A percentile compares a stretch with the other conserved stretches of the same genome.
Evolutionary conservation across 2,113 vertebrate genomes (phyloP).

Genomic region (Carassius carassius): DNA sequence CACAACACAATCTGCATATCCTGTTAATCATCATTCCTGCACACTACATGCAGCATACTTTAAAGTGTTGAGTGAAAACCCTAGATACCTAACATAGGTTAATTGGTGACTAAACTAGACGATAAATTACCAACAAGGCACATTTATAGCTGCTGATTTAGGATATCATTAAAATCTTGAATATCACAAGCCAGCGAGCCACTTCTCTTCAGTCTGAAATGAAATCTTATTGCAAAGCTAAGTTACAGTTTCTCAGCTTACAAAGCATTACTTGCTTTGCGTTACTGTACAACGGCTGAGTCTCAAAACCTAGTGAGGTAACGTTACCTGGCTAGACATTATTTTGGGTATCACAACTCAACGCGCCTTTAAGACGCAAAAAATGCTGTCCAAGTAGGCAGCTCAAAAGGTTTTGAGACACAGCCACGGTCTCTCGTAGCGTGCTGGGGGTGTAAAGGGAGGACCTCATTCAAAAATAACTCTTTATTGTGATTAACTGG

Average conservation of each 20-base stretch:
- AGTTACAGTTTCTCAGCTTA: slow-evolving; percentile 19
- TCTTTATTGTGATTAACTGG: not conserved
- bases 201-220: not conserved
- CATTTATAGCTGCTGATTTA: not conserved
- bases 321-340: not conserved
- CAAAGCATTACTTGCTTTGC: slow-evolving; percentile 17
- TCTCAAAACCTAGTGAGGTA: not conserved
- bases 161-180: slow-evolving; percentile 2
- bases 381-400: slow-evolving; percentile 5
- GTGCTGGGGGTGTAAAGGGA: not conserved
- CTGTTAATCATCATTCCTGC: not conserved
- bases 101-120: slow-evolving; percentile 26
- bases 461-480: not conserved
- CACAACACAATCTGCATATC: not conserved
- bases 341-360: not conserved
- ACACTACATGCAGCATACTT: not conserved
- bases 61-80: not conserved
- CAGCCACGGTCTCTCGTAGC: not conserved
- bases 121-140: slow-evolving; percentile 16
- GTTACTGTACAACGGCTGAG: not conserved
- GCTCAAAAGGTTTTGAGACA: slow-evolving; percentile 6
- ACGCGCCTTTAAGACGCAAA: not conserved
- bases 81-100: not conserved
- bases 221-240: slow-evolving; percentile 17
- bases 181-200: not conserved